phyloP scores from a whole-genome alignment of 2,888 invertebrate genomes.

The Yponomeuta malinellus region DNA sequence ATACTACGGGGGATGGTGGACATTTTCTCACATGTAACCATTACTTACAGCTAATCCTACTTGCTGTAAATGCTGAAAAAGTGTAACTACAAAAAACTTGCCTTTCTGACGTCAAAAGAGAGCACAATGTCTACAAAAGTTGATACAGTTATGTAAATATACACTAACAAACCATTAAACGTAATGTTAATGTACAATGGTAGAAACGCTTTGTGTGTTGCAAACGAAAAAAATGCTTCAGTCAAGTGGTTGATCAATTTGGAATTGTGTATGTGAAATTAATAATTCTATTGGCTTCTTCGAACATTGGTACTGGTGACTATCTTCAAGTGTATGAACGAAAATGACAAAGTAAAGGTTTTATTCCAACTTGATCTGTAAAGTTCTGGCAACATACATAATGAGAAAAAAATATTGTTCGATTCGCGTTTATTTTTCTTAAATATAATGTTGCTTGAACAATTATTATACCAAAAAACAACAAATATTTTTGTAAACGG shows the following conservation, averaged over 20 bases:
- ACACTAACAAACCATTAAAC: slow-evolving; percentile 71
- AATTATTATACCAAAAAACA: slow-evolving; percentile 21
- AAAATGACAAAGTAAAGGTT: slow-evolving; percentile 23
- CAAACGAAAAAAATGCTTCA: slow-evolving; percentile 42
- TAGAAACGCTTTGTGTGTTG: slow-evolving; percentile 59
- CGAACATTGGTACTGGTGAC: slow-evolving; percentile 17
- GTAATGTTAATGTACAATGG: slow-evolving; percentile 30
- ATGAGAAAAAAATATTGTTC: background rate
- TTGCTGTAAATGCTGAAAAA: too few relatives aligned
- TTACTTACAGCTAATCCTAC: too few relatives aligned
- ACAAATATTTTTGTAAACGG: slow-evolving; percentile 43
- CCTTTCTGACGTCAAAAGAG: background rate
- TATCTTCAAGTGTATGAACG: slow-evolving; percentile 5
- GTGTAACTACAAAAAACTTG: too few relatives aligned
- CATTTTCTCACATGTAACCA: too few relatives aligned
- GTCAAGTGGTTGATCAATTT: slow-evolving; percentile 66
- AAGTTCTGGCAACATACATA: slow-evolving; percentile 59
- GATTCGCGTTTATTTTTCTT: background rate
- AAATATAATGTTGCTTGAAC: slow-evolving; percentile 58
- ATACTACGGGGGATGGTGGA: too few relatives aligned
- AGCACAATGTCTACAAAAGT: slow-evolving; percentile 28
- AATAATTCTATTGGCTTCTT: slow-evolving; percentile 60
- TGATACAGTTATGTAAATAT: slow-evolving; percentile 43
- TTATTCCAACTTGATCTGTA: slow-evolving; percentile 69
- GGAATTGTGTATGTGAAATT: slow-evolving; percentile 60